Percentiles rank a stretch among this genome's conserved stretches.
Evolutionary conservation across 2,888 invertebrate genomes (phyloP).

Genomic region (Balanococcus diminutus): DNA sequence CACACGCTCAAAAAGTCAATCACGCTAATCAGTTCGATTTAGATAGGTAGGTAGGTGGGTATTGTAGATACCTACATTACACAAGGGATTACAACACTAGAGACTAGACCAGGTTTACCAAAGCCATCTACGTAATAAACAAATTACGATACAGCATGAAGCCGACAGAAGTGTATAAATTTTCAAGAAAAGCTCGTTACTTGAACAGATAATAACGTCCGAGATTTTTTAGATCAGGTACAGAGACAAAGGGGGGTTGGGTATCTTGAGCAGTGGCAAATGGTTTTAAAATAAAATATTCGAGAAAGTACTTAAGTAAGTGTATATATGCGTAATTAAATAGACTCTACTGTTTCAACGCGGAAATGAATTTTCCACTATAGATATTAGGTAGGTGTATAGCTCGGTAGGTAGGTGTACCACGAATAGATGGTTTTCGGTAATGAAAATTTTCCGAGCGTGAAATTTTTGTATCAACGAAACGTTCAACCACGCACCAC

Average conservation of each 20-base stretch:
- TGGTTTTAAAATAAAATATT: neutral
- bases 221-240: neutral
- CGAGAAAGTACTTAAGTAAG: neutral
- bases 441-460: slow-evolving; percentile 30
- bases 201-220: neutral
- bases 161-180: neutral
- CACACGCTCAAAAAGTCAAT: neutral
- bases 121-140: neutral
- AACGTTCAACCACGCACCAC: neutral
- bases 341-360: slow-evolving; percentile 1
- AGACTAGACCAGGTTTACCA: neutral
- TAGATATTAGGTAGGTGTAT: no score
- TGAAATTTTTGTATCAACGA: slow-evolving; percentile 17
- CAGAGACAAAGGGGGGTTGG: neutral
- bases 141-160: neutral
- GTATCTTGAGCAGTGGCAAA: slow-evolving; percentile 32
- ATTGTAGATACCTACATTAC: neutral
- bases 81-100: neutral
- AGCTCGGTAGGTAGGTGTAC: neutral
- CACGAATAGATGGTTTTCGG: neutral
- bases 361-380: neutral
- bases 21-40: neutral
- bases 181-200: neutral
- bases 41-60: no score
- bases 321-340: neutral